phyloP scores from a whole-genome alignment of 53 echinoderm and acorn worm species.

The Luidia sarsii region DNA sequence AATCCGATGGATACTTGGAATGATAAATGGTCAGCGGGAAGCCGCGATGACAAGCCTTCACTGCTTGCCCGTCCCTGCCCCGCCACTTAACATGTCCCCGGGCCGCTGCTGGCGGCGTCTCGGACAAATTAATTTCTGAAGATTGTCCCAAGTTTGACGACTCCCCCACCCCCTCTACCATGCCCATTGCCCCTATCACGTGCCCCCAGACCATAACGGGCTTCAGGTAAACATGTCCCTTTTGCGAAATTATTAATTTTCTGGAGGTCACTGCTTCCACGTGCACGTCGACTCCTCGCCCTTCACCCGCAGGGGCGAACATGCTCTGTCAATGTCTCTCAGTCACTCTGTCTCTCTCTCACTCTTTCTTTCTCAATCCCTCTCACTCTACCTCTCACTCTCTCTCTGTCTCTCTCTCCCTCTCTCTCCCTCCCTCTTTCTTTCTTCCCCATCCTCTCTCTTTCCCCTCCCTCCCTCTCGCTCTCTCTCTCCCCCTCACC shows the following conservation, averaged over 20 bases:
- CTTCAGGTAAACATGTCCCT: slow-evolving; percentile 41
- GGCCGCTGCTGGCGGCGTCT: slow-evolving; percentile 40
- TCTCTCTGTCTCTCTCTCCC: too few relatives aligned
- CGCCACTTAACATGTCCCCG: slow-evolving; percentile 50
- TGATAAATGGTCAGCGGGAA: slow-evolving; percentile 30
- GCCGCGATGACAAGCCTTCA: slow-evolving; percentile 28
- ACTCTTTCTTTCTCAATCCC: too few relatives aligned
- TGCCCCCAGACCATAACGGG: slow-evolving; percentile 8
- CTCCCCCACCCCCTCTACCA: neutral
- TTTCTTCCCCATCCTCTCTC: too few relatives aligned
- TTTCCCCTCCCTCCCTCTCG: too few relatives aligned
- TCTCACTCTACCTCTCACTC: too few relatives aligned
- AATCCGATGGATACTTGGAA: too few relatives aligned
- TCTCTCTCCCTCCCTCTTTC: neutral
- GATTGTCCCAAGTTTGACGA: slow-evolving; percentile 52
- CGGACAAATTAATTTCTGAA: slow-evolving; percentile 52
- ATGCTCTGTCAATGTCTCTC: too few relatives aligned
- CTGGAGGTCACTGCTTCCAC: neutral
- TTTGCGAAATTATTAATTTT: slow-evolving; percentile 57
- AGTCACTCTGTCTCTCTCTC: too few relatives aligned
- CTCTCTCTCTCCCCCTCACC: neutral
- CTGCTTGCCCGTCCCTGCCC: slow-evolving; percentile 18
- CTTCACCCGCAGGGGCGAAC: too few relatives aligned
- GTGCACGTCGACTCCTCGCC: too few relatives aligned
- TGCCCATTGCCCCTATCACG: neutral